These are phyloP conservation scores for Periphyllus acericola DNA, from an alignment of 2,888 invertebrate species.

Conservation along the genomic window DNA sequence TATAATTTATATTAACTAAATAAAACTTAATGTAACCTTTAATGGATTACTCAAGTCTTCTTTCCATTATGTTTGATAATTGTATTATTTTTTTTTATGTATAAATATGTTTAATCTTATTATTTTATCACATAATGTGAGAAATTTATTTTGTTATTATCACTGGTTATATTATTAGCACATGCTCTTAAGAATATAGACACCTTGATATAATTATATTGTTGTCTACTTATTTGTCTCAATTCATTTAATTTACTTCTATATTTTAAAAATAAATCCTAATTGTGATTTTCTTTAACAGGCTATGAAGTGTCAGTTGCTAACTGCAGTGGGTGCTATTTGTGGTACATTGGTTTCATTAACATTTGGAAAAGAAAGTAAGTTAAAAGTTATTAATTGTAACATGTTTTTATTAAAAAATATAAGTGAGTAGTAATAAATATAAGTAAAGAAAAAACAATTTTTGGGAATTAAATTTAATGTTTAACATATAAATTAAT, in stretches of 20 bases:
- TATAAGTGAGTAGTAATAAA: neutral
- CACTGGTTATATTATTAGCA: neutral
- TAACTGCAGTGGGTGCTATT: slow-evolving; percentile 94
- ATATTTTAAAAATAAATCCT: slow-evolving; percentile 22
- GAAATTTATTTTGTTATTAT: neutral
- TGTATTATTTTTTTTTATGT: no score
- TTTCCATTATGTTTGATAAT: no score
- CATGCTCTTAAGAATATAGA: neutral
- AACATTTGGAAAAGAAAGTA: slow-evolving; percentile 77
- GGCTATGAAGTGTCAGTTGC: slow-evolving; percentile 93
- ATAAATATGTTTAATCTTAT: no score
- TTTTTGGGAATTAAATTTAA: neutral
- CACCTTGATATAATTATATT: neutral
- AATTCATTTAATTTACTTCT: neutral
- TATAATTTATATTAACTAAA: no score
- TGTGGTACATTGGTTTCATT: slow-evolving; percentile 92
- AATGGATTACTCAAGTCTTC: no score
- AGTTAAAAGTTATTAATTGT: slow-evolving; percentile 61
- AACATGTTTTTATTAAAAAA: neutral
- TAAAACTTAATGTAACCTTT: no score
- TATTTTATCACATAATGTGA: neutral
- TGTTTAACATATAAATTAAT: no score
- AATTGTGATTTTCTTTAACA: slow-evolving; percentile 66
- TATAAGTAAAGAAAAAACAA: slow-evolving; percentile 5
- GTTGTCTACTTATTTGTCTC: neutral